phyloP scores from a whole-genome alignment of 2,113 vertebrate genomes.

The Bos indicus region DNA sequence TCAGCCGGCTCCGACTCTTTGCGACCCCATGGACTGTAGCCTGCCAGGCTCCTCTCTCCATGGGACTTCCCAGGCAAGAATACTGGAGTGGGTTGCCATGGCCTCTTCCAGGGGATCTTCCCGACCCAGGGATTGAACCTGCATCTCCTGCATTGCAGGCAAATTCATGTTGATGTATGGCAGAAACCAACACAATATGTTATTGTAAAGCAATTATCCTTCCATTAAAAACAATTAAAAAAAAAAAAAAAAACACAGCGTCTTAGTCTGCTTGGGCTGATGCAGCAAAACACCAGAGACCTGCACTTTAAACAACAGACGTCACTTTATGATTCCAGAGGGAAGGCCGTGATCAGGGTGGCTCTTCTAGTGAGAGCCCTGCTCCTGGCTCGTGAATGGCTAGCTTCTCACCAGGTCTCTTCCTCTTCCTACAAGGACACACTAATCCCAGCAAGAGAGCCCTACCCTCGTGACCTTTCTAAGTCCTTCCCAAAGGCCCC shows the following conservation, averaged over 20 bases:
- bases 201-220: not conserved
- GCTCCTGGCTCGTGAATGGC: not conserved
- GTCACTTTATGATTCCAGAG: not conserved
- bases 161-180: not conserved
- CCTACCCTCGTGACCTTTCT: not conserved
- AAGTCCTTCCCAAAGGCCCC: not conserved
- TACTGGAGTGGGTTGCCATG: not conserved
- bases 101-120: not conserved
- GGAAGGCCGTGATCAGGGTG: accelerated
- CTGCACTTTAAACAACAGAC: not conserved
- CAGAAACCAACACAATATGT: not conserved
- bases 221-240: not conserved
- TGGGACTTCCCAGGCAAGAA: not conserved
- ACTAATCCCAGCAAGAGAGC: not conserved
- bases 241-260: accelerated
- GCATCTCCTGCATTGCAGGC: not conserved
- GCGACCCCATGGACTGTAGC: not conserved
- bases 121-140: not conserved
- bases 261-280: not conserved
- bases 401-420: not conserved
- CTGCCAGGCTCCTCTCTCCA: not conserved
- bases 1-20: not conserved
- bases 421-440: not conserved
- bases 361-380: not conserved
- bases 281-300: too few relatives aligned